These are phyloP conservation scores for Erethizon dorsatum DNA, from an alignment of 2,797 vertebrate species.

Conservation along the genomic window DNA sequence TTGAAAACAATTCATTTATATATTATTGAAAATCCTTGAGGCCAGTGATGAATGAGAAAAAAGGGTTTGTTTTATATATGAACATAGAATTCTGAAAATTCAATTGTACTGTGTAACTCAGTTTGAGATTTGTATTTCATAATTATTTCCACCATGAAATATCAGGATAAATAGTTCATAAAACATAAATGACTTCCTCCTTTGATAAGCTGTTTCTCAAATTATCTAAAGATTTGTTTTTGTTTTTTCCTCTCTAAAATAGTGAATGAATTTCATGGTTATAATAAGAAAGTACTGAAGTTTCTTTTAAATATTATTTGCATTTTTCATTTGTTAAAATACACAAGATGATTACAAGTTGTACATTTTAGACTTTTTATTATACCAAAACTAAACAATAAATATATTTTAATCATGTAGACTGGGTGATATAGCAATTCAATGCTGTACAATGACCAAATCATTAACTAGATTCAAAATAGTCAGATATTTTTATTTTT, in stretches of 20 bases:
- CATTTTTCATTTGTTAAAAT: background rate
- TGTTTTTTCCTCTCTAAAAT: background rate
- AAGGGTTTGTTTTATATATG: conserved; percentile 53
- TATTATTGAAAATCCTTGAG: conserved; percentile 23
- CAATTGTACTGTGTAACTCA: background rate
- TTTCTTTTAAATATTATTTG: background rate
- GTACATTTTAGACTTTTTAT: background rate
- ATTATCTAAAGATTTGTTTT: background rate
- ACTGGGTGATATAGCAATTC: background rate
- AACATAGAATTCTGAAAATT: background rate
- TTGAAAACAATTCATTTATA: conserved; percentile 31
- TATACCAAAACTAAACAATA: background rate
- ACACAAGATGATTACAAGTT: background rate
- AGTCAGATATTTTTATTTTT: background rate
- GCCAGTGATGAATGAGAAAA: background rate
- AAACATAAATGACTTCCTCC: background rate
- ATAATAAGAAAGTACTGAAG: background rate
- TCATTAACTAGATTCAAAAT: background rate
- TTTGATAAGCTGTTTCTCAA: background rate
- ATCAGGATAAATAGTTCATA: background rate
- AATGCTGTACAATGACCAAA: background rate
- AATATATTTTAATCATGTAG: background rate
- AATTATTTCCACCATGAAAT: background rate
- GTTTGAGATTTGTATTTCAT: background rate
- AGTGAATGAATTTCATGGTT: background rate